Conservation (phyloP, 2,888 invertebrate genomes). For the Sphaerophoria rueppellii region DNA sequence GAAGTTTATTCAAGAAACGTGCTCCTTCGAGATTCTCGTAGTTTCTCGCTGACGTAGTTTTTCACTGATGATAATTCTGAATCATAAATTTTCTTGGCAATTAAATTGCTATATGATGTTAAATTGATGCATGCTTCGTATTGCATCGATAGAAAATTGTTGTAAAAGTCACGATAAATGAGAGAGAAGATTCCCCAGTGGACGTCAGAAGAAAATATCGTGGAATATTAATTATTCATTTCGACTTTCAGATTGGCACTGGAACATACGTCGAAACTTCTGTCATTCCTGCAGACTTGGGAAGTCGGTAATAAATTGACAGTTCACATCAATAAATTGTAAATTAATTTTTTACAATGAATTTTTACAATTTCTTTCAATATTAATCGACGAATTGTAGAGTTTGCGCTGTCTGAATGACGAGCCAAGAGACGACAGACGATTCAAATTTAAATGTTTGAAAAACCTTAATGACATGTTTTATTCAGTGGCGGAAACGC, state of each 20-base stretch:
- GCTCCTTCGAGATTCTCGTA: conserved; percentile 17
- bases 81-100: conserved; percentile 12
- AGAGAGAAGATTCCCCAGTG: neutral
- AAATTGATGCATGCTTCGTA: conserved; percentile 28
- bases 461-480: no score
- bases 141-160: conserved; percentile 28
- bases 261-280: conserved; percentile 7
- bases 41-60: conserved; percentile 50
- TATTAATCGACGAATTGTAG: neutral
- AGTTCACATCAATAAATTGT: conserved; percentile 49
- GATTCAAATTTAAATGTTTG: conserved; percentile 38
- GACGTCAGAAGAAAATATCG: conserved; percentile 3
- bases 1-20: conserved; percentile 61
- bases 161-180: conserved; percentile 14
- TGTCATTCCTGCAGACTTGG: conserved; percentile 5
- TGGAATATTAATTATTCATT: conserved; percentile 21
- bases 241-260: conserved; percentile 41
- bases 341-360: conserved; percentile 28
- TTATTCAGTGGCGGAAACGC: neutral
- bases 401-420: conserved; percentile 19
- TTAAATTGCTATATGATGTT: conserved; percentile 2
- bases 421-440: conserved; percentile 21
- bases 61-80: neutral
- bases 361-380: conserved; percentile 34
- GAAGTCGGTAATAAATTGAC: conserved; percentile 12